These are phyloP conservation scores for Periphyllus acericola DNA, from an alignment of 2,888 invertebrate genomes.

Conservation along the genomic window DNA sequence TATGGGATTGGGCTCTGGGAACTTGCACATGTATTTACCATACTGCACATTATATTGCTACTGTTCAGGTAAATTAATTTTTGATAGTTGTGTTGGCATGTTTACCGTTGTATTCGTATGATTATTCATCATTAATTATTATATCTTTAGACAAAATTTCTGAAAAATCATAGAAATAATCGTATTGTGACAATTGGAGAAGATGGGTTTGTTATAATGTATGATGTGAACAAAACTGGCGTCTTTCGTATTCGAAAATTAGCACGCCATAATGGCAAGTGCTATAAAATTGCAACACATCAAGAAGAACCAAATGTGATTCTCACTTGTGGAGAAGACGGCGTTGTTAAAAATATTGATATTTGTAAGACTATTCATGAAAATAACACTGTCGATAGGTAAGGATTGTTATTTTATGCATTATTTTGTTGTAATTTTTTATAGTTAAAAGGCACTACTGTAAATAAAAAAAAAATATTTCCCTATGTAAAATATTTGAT, in stretches of 20 bases:
- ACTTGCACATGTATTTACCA: constrained; percentile 75
- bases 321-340: constrained; percentile 91
- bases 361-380: too few species aligned
- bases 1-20: constrained; percentile 91
- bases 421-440: too few species aligned
- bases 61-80: constrained; percentile 75
- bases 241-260: constrained; percentile 73
- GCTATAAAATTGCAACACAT: constrained; percentile 85
- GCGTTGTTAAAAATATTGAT: too few species aligned
- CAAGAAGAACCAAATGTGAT: constrained; percentile 78
- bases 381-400: constrained; percentile 66
- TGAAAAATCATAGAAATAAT: constrained; percentile 80
- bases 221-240: constrained; percentile 70
- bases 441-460: too few species aligned
- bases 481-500: too few species aligned
- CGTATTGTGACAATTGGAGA: constrained; percentile 89
- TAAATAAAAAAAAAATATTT: too few species aligned
- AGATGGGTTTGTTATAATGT: constrained; percentile 84
- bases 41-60: constrained; percentile 86
- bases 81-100: neutral
- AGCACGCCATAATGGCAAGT: constrained; percentile 79
- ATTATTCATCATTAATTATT: neutral
- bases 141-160: constrained; percentile 77
- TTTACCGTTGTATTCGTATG: too few species aligned
- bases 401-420: neutral